These are phyloP conservation scores for Chrysochloris asiatica DNA, from an alignment of 2,113 vertebrate species.

Conservation along the genomic window DNA sequence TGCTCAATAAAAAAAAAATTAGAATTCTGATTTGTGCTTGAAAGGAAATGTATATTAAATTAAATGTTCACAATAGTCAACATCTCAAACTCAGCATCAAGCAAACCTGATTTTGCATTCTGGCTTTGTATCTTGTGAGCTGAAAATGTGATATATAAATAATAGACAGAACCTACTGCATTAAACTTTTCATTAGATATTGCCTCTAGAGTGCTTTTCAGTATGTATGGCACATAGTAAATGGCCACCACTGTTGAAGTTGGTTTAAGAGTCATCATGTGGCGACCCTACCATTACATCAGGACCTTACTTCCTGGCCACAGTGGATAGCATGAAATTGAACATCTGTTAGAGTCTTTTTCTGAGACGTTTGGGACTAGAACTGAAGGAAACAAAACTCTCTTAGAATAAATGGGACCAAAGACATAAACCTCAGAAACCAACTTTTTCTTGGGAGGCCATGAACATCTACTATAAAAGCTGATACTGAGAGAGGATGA, in stretches of 20 bases:
- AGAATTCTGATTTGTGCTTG: background rate
- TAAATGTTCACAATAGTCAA: background rate
- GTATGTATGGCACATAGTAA: background rate
- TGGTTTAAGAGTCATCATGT: too few species aligned
- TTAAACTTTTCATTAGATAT: background rate
- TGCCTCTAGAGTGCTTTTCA: background rate
- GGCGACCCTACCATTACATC: too few species aligned
- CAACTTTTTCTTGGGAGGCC: background rate
- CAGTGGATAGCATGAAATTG: too few species aligned
- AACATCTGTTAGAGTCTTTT: too few species aligned
- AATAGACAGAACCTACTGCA: background rate
- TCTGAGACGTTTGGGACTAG: background rate
- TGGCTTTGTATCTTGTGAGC: background rate
- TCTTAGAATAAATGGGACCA: too few species aligned
- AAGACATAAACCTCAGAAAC: too few species aligned
- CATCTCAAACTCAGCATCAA: background rate
- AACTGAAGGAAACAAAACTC: too few species aligned
- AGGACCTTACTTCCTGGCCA: too few species aligned
- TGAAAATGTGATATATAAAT: background rate
- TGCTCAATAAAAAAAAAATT: background rate
- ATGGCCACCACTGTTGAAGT: too few species aligned
- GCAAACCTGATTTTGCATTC: background rate
- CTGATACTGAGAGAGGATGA: background rate
- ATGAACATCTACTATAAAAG: background rate
- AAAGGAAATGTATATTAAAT: conserved; percentile 18